Evolutionary conservation across 2,888 invertebrate species (phyloP).

Genomic region (Nomada fucata): DNA sequence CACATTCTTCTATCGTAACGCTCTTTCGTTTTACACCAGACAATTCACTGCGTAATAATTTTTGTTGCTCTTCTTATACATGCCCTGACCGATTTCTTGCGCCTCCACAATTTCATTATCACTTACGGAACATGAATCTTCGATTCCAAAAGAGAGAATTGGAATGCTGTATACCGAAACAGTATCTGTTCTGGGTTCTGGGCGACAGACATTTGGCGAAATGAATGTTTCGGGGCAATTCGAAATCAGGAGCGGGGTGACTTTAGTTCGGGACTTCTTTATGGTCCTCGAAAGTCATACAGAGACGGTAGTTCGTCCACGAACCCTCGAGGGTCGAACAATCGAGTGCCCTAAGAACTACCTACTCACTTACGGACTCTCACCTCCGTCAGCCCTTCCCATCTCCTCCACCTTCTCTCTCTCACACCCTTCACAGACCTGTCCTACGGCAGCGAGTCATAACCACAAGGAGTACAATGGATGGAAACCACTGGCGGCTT

Average conservation of each 20-base stretch:
- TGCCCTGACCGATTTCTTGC: no score
- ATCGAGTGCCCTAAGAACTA: constrained; percentile 76
- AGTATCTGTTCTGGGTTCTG: not conserved
- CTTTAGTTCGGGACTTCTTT: constrained; percentile 51
- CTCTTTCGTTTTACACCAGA: not conserved
- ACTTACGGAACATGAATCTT: not conserved
- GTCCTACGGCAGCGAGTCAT: constrained; percentile 70
- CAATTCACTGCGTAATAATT: no score
- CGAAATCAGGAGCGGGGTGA: constrained; percentile 28
- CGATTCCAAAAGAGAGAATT: not conserved
- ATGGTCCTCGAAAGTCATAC: constrained; percentile 47
- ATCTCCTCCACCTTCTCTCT: constrained; percentile 31
- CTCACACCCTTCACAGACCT: constrained; percentile 21
- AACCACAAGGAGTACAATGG: constrained; percentile 74
- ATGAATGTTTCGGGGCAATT: constrained; percentile 33
- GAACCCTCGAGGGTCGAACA: constrained; percentile 76
- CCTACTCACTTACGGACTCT: constrained; percentile 73
- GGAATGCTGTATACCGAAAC: not conserved
- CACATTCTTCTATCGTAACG: not conserved
- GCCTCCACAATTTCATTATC: no score
- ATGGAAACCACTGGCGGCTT: constrained; percentile 69
- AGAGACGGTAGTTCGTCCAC: constrained; percentile 64
- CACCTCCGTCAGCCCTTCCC: constrained; percentile 48
- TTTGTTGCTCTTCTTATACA: no score
- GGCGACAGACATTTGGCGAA: constrained; percentile 4